Evolutionary conservation across 1,140 invertebrate species (phyloP).

Genomic region (Brachionus rubens): DNA sequence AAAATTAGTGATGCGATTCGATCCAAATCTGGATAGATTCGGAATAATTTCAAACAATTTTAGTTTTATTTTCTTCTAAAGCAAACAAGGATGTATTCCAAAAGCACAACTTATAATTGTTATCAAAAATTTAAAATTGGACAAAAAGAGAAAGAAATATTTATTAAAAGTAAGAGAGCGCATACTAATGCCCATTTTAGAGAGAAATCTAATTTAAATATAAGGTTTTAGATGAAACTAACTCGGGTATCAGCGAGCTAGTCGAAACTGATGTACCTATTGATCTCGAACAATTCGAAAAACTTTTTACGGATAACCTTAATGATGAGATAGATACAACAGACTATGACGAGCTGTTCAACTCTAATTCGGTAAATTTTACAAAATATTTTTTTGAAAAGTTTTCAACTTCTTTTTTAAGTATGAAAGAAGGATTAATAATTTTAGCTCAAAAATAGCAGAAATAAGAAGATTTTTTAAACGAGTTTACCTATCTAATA

Average conservation of each 20-base stretch:
- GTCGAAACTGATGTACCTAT: background rate
- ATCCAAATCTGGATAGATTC: too few species aligned
- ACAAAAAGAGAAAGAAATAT: conserved; percentile 12
- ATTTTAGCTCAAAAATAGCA: background rate
- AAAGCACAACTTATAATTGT: background rate
- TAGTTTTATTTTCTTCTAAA: background rate
- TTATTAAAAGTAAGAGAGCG: background rate
- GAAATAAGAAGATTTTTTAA: background rate
- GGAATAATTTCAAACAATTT: background rate
- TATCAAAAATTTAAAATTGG: background rate
- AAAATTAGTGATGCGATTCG: too few species aligned
- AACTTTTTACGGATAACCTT: conserved; percentile 16
- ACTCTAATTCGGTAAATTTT: conserved; percentile 31
- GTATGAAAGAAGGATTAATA: conserved; percentile 4
- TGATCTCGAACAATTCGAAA: conserved; percentile 31
- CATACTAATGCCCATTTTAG: background rate
- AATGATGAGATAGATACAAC: background rate
- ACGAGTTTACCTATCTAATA: background rate
- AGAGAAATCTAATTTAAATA: background rate
- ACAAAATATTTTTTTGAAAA: background rate
- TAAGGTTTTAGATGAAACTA: background rate
- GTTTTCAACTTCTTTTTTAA: background rate
- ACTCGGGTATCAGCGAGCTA: background rate
- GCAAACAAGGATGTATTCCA: background rate
- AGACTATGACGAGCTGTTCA: background rate